Evolutionary conservation across 2,888 invertebrate species (phyloP), one percentile per base, ranked within the genome.

Genomic region (Macaria notata): DNA sequence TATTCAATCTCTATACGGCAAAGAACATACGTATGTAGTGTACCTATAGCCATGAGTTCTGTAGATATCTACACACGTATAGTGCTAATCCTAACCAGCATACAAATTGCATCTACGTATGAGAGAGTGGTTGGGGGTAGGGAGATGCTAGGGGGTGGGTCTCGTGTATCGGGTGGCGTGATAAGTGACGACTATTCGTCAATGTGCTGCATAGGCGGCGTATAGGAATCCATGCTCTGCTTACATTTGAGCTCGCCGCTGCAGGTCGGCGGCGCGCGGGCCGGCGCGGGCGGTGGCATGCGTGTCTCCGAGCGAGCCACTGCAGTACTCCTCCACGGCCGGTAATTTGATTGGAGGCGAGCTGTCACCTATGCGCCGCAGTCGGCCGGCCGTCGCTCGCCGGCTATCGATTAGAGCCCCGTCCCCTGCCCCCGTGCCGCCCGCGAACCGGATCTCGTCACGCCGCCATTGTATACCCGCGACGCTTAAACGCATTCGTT

Each of bases 401-500:
- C 85, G 83, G 90, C 90, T 91, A 91, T 91, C 90, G 90, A 91
- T 91, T 91, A 91, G 90, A 88, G 86, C 82, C 81, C 83, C 85
- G 78, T 73, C 79, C 82, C 79, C 79, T 75, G 79, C 76, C 84
- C 84, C 85, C 86, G 78, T 83, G 78, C 81, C 84, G 81, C 86
- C 88, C 88, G 88, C 88, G 90, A 89, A 89, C 90, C 90, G 90
- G 90, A 89, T 91, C 89, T 90, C 90, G 90, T 91, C 90, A 89
- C 90, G 89, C 89, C 89, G 90, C 90, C 89, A 89, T 90, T 90
- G 90, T 90, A 86, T 90, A 89, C 88, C 87, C 89, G 89, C 90
- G 90, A 89, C 88, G 89, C 90, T 90, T 90, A 89, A 89, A 89
- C 90, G 90, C 90, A 91, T 91, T 91, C 90, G 90, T 90, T 91